These are phyloP conservation scores for Erebia epiphron DNA, from an alignment of 2,888 invertebrate genomes.

Conservation along the genomic window DNA sequence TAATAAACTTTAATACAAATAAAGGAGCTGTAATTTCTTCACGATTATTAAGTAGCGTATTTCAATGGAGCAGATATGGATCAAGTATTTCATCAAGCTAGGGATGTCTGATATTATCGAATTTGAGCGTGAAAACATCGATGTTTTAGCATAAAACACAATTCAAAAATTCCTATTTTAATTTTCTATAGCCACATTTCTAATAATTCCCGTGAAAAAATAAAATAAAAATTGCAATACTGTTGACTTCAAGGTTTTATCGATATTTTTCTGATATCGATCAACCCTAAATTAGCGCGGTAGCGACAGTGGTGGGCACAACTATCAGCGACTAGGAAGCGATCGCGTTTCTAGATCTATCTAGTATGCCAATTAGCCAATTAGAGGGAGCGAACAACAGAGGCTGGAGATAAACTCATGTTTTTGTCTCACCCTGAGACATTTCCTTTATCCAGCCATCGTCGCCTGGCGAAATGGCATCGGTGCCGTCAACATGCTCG, in stretches of 20 bases:
- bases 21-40: conserved; percentile 38
- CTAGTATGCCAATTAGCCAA: conserved; percentile 82
- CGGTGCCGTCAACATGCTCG: conserved; percentile 35
- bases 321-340: conserved; percentile 75
- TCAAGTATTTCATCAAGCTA: conserved; percentile 67
- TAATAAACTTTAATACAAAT: conserved; percentile 36
- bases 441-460: conserved; percentile 45
- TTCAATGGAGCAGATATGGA: conserved; percentile 74
- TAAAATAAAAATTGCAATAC: no score
- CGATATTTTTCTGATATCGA: no score
- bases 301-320: conserved; percentile 60
- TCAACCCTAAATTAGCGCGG: conserved; percentile 36
- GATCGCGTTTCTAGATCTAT: conserved; percentile 73
- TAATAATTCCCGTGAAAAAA: no score
- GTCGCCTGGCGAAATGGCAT: conserved; percentile 47
- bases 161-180: no score
- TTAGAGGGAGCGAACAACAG: conserved; percentile 75
- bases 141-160: not conserved
- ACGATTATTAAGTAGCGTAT: conserved; percentile 57
- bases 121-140: not conserved
- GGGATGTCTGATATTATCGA: not conserved
- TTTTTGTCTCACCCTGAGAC: conserved; percentile 53
- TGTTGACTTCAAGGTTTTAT: no score
- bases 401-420: conserved; percentile 58
- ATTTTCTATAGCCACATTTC: no score